These are phyloP conservation scores for Lasioglossum figueresi DNA, from an alignment of 2,888 invertebrate species.

Conservation along the genomic window DNA sequence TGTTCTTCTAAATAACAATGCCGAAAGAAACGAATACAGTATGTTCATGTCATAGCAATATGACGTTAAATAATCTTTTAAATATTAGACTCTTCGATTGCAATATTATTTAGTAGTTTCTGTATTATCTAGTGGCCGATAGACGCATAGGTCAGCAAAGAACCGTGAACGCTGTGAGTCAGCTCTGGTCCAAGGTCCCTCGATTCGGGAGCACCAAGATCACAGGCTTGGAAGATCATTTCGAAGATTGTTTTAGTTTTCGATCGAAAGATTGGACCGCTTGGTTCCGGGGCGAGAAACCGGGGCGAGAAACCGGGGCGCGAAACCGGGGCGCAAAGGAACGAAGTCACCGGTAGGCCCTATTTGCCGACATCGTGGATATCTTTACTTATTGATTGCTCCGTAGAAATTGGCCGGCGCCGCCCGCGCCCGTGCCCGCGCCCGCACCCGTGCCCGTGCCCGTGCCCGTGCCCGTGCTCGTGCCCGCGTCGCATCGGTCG, in stretches of 20 bases:
- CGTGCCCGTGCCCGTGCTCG: constrained; percentile 74
- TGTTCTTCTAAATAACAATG: neutral
- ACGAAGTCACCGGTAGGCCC: constrained; percentile 33
- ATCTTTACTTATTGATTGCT: constrained; percentile 79
- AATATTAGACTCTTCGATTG: neutral
- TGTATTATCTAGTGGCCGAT: neutral
- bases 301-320: neutral
- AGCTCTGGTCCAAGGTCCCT: neutral
- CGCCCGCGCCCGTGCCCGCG: constrained; percentile 71
- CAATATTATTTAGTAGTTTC: neutral
- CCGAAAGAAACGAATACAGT: neutral
- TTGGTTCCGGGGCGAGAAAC: neutral
- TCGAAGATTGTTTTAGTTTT: neutral
- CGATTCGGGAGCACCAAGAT: neutral
- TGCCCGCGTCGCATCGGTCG: constrained; percentile 81
- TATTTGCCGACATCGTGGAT: constrained; percentile 62
- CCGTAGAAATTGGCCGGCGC: constrained; percentile 79
- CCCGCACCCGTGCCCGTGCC: constrained; percentile 75
- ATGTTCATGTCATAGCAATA: neutral
- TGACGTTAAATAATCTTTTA: neutral
- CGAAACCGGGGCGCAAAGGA: neutral
- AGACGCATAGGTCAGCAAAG: neutral
- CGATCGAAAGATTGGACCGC: neutral
- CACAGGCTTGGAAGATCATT: neutral
- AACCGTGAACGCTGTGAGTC: neutral